Evolutionary conservation across 2,113 vertebrate genomes (phyloP).

Genomic region (Nothobranchius furzeri): DNA sequence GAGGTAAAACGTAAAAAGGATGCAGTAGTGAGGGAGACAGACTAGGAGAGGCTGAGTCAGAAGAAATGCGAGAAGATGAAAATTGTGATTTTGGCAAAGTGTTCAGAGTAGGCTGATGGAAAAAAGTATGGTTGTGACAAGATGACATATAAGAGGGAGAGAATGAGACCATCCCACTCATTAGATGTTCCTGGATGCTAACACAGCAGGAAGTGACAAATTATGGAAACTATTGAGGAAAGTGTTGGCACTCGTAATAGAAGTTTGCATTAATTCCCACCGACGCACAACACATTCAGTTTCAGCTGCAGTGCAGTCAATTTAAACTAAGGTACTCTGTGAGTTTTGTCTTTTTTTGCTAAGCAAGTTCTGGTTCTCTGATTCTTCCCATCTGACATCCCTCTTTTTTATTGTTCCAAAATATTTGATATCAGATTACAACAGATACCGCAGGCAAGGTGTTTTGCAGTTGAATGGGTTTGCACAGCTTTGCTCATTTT

Average conservation of each 20-base stretch:
- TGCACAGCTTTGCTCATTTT: constrained; percentile 22
- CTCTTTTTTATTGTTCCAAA: constrained; percentile 28
- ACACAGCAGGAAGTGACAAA: constrained; percentile 40
- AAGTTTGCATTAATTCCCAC: constrained; percentile 8
- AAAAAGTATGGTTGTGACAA: constrained; percentile 3
- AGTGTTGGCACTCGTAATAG: constrained; percentile 19
- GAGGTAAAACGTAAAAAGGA: constrained; percentile 12
- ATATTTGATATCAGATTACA: constrained; percentile 31
- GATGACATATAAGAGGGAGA: constrained; percentile 33
- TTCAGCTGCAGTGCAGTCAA: constrained; percentile 22
- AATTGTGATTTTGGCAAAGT: constrained; percentile 16
- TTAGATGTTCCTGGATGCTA: constrained; percentile 47
- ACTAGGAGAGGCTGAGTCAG: constrained; percentile 15
- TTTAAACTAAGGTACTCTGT: constrained; percentile 21
- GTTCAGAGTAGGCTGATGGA: constrained; percentile 1
- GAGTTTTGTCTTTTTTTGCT: neutral
- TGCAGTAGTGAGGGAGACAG: constrained; percentile 15
- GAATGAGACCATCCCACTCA: constrained; percentile 28
- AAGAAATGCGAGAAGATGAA: constrained; percentile 18
- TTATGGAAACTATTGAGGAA: constrained; percentile 36
- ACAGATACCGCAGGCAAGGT: neutral
- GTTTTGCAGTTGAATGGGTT: constrained; percentile 14
- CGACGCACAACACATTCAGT: constrained; percentile 4
- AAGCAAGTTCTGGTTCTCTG: neutral
- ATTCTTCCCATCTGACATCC: neutral